Base-by-base conservation (phyloP, 2,797 vertebrate species). In the Phrynocephalus forsythii region DNA sequence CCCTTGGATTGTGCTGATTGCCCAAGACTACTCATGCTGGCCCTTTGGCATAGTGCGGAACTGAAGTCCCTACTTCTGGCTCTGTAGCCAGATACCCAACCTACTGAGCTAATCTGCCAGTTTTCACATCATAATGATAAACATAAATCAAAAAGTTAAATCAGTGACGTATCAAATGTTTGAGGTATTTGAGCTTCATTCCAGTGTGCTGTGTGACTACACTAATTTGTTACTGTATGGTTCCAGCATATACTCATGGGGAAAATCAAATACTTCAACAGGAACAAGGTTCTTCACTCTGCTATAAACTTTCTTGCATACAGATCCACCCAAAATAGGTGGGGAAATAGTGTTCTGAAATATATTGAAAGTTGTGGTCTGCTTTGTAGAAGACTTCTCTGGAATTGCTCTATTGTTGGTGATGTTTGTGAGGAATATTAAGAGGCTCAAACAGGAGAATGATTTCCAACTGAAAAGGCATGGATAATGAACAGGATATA, bases 381-480 rank as follows among this genome's bases (percentile, higher is more conserved):
- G 30, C 84, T 85, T 88, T 50, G 0, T 60, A 83, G 69, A 6
- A 71, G 79, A 7, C 48, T 77, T 83, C 52, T 83, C 52, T 30
- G 76, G 77, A 30, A 79, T n/a, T 9, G 50, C 44, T 82, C 56
- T 79, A 28, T 63, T 77, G 86, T 13, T 82, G 94, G 85, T 44
- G 26, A 69, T 85, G 2, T 91, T 76, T 48, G 81, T 83, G 88
- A 91, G 72, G 56, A 91, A 80, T 33, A 89, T 93, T 81, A 38
- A 86, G 85, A 44, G 7, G 26, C 76, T 69, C 13, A 16, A 88
- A 63, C 77, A 79, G 1, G 0, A 6, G 18, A 83, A 60, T 88
- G 44, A 67, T 89, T 89, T 85, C n/a, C 0, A 38, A 22, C 0
- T 0, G 48, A 48, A 76, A 82, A 85, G 26, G 3, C 30, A 9